Evolutionary conservation across 1,140 invertebrate genomes (phyloP).

Genomic region (Anthonomus grandis): DNA sequence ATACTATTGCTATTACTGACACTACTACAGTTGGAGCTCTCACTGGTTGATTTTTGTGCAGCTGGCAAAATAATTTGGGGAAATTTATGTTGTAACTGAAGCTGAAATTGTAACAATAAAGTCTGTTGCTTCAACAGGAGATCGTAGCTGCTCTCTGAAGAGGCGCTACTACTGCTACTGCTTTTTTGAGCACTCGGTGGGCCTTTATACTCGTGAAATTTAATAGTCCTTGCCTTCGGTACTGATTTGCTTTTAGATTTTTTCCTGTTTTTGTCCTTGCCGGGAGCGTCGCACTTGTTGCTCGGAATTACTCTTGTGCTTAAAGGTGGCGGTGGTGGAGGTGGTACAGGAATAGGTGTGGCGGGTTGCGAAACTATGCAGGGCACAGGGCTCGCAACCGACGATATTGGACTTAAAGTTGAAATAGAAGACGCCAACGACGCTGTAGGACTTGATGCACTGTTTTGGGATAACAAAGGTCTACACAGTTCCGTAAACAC

Average conservation of each 20-base stretch:
- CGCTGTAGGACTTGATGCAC: constrained; percentile 59
- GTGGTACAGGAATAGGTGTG: constrained; percentile 50
- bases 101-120: constrained; percentile 84
- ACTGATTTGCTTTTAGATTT: constrained; percentile 88
- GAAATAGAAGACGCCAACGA: constrained; percentile 62
- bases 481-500: constrained; percentile 63
- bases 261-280: constrained; percentile 82
- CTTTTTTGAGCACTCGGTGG: constrained; percentile 85
- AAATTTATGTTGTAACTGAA: constrained; percentile 77
- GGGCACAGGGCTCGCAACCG: constrained; percentile 59
- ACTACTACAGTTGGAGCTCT: constrained; percentile 4
- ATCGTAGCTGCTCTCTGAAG: constrained; percentile 84
- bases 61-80: constrained; percentile 76
- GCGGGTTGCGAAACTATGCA: constrained; percentile 51
- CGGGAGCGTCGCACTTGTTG: constrained; percentile 63
- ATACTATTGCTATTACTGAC: constrained; percentile 44
- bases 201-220: constrained; percentile 98
- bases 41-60: constrained; percentile 52
- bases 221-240: constrained; percentile 86
- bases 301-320: constrained; percentile 57
- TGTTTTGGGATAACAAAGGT: constrained; percentile 46
- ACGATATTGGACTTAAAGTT: constrained; percentile 69
- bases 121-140: constrained; percentile 91
- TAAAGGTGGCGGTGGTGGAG: constrained; percentile 52
- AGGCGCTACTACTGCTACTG: constrained; percentile 45